Conservation (phyloP, 2,888 invertebrate species). For the Harpagoxenus sublaevis region DNA sequence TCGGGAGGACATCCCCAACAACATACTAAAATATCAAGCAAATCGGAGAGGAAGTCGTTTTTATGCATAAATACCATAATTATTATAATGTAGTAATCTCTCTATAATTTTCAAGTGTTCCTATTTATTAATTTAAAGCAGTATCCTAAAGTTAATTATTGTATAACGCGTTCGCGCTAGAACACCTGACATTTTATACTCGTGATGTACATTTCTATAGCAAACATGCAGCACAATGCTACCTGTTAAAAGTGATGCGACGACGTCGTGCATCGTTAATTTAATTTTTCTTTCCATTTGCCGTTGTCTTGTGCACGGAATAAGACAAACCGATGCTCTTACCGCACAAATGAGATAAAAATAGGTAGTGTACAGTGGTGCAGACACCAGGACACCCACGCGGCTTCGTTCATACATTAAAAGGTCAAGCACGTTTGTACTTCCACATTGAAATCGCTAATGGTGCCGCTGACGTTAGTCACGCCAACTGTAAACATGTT, state of each 20-base stretch:
- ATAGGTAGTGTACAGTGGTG: background rate
- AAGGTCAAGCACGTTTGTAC: conserved; percentile 66
- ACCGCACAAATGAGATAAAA: conserved; percentile 43
- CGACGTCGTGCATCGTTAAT: conserved; percentile 18
- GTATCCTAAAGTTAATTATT: background rate
- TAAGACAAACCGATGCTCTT: conserved; percentile 37
- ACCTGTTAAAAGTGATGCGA: conserved; percentile 2
- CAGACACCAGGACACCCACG: conserved; percentile 32
- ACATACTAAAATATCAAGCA: too few relatives aligned
- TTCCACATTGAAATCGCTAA: conserved; percentile 56
- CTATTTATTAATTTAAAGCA: background rate
- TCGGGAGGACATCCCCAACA: too few relatives aligned
- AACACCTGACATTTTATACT: background rate
- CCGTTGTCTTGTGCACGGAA: background rate
- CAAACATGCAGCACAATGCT: background rate
- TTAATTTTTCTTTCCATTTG: conserved; percentile 44
- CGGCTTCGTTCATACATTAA: conserved; percentile 35
- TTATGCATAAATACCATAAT: too few relatives aligned
- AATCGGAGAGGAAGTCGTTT: too few relatives aligned
- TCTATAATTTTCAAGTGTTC: background rate
- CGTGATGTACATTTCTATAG: background rate
- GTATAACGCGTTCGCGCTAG: background rate
- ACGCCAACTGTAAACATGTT: conserved; percentile 44
- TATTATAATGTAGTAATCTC: too few relatives aligned
- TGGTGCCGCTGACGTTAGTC: conserved; percentile 52